These are phyloP conservation scores for Gopherus flavomarginatus DNA, from an alignment of 2,113 vertebrate species.

Conservation along the genomic window DNA sequence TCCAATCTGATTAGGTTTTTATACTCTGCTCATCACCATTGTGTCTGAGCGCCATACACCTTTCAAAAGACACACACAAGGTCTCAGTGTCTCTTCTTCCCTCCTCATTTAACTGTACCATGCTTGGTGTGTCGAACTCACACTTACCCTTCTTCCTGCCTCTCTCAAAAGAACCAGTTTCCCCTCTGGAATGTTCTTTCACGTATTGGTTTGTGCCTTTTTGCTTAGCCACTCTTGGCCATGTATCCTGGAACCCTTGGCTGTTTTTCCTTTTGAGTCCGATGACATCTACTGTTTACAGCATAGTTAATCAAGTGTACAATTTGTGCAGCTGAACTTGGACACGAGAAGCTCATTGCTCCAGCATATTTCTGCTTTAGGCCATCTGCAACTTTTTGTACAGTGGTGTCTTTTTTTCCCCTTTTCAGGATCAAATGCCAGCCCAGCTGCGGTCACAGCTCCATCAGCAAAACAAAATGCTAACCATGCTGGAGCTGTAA, in stretches of 20 bases:
- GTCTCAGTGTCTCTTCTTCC: background rate
- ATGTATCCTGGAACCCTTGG: background rate
- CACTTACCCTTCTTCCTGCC: background rate
- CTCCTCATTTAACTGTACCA: accelerated
- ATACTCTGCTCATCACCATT: background rate
- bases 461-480: background rate
- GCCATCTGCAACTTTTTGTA: conserved; percentile 6
- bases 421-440: background rate
- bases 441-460: conserved; percentile 8
- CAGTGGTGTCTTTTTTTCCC: background rate
- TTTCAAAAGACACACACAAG: background rate
- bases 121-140: background rate
- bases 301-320: accelerated
- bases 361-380: background rate
- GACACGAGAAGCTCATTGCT: background rate
- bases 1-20: background rate
- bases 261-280: background rate
- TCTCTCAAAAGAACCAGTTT: background rate
- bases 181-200: background rate
- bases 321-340: background rate
- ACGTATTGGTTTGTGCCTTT: accelerated
- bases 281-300: accelerated
- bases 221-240: background rate
- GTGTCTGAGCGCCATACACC: background rate
- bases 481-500: accelerated